phyloP scores from a whole-genome alignment of 2,797 vertebrate genomes.

The Sebastes vulpes region DNA sequence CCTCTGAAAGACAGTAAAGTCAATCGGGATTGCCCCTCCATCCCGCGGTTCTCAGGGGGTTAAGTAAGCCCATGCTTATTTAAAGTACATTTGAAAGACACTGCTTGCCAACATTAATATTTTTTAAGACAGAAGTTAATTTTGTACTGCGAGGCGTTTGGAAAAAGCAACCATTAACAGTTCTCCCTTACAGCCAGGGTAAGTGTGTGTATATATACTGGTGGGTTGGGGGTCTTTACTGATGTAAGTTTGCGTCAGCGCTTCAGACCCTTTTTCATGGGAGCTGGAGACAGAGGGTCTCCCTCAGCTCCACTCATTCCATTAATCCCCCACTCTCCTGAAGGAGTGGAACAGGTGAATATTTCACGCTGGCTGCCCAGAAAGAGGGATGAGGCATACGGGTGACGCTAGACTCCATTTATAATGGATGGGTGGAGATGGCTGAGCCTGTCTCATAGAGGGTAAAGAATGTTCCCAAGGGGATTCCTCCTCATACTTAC shows the following conservation, averaged over 20 bases:
- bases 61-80: not conserved
- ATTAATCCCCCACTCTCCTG: conserved; percentile 67
- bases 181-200: conserved; percentile 2
- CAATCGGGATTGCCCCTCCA: no score
- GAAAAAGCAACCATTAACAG: conserved; percentile 4
- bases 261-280: conserved; percentile 53
- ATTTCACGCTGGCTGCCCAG: conserved; percentile 74
- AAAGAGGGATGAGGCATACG: conserved; percentile 63
- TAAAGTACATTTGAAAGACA: not conserved
- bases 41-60: no score
- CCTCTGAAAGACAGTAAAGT: no score
- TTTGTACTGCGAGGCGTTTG: not conserved
- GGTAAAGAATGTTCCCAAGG: conserved; percentile 70
- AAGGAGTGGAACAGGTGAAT: conserved; percentile 76
- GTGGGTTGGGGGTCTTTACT: conserved; percentile 39
- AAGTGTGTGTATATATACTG: not conserved
- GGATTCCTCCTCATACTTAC: conserved; percentile 46
- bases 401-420: conserved; percentile 66
- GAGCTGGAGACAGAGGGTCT: conserved; percentile 47
- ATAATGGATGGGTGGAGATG: conserved; percentile 75
- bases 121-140: not conserved
- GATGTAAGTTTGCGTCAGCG: conserved; percentile 65
- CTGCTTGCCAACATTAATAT: not conserved
- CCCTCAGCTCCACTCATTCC: conserved; percentile 60
- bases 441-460: conserved; percentile 68